Conservation (phyloP, 1,140 invertebrate genomes). For the Phenacoccus solenopsis region DNA sequence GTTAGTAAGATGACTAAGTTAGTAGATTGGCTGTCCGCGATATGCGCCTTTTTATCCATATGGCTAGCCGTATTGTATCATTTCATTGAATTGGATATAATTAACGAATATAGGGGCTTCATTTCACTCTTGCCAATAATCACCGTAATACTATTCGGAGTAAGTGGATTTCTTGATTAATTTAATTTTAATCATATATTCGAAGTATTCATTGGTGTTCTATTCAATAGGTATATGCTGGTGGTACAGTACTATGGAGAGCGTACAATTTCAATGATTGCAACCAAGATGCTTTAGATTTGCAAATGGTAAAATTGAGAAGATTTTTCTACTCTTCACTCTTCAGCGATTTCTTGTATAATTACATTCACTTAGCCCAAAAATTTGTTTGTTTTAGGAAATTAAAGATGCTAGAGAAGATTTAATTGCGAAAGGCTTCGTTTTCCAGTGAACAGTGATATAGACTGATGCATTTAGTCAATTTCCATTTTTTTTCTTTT, state of each 20-base stretch:
- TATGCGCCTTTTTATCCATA: background rate
- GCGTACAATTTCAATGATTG: constrained; percentile 5
- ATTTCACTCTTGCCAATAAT: background rate
- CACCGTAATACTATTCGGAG: background rate
- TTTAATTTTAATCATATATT: background rate
- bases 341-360: too few relatives aligned
- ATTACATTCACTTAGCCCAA: too few relatives aligned
- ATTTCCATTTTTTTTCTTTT: too few relatives aligned
- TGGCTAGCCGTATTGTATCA: background rate
- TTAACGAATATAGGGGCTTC: background rate
- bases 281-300: background rate
- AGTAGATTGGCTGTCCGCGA: background rate
- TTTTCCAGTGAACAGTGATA: background rate
- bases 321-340: too few relatives aligned
- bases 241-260: background rate
- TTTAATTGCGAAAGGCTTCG: constrained; percentile 1
- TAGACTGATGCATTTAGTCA: too few relatives aligned
- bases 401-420: background rate
- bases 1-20: background rate
- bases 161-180: background rate
- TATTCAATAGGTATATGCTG: background rate
- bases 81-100: background rate
- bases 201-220: background rate
- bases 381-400: background rate
- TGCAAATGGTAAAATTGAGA: background rate